Evolutionary conservation across 92 coral and sea anemone genomes (phyloP).

Genomic region (Zoanthus sociatus): DNA sequence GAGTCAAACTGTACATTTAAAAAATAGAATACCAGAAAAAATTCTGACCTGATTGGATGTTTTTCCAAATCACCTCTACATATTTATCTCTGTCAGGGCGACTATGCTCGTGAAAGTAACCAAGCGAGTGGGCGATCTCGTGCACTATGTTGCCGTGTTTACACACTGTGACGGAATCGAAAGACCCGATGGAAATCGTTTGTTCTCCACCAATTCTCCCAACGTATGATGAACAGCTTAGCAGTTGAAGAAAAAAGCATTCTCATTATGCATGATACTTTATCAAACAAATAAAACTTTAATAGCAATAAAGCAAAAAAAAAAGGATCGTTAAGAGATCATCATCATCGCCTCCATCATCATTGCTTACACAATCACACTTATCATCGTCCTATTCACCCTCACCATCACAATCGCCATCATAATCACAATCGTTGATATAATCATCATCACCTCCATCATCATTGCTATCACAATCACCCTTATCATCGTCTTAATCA

Average conservation of each 20-base stretch:
- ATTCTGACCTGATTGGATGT: constrained; percentile 76
- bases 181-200: constrained; percentile 85
- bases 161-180: constrained; percentile 62
- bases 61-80: constrained; percentile 73
- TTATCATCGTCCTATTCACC: background rate
- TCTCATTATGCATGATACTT: background rate
- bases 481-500: background rate
- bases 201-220: constrained; percentile 90
- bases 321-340: too few species aligned
- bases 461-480: background rate
- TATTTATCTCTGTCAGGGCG: constrained; percentile 91
- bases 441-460: background rate
- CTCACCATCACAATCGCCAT: background rate
- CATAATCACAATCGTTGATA: background rate
- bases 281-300: background rate
- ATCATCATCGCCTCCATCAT: background rate
- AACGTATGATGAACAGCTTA: constrained; percentile 94
- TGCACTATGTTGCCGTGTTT: constrained; percentile 95
- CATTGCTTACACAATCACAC: background rate
- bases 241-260: background rate
- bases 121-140: constrained; percentile 92
- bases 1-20: too few species aligned
- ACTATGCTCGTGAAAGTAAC: constrained; percentile 97
- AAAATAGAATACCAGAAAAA: background rate
- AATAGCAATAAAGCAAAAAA: background rate